phyloP scores from a whole-genome alignment of 2,113 vertebrate genomes.

The Campylomormyrus tamandua region DNA sequence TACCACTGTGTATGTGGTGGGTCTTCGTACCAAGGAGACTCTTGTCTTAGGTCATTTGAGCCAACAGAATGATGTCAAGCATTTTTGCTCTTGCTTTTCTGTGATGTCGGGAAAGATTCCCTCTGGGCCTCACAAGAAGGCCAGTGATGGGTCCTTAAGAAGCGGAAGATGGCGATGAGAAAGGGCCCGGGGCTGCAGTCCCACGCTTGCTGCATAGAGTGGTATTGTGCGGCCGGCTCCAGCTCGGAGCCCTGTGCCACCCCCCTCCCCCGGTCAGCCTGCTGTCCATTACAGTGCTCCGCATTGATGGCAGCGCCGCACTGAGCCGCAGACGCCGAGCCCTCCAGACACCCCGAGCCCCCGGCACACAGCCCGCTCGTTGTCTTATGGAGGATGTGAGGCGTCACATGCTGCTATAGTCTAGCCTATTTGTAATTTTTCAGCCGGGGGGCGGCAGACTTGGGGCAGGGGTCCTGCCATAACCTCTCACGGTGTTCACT shows the following conservation, averaged over 20 bases:
- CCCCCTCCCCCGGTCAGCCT: conserved; percentile 27
- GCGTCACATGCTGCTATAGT: conserved; percentile 12
- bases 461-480: neutral
- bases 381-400: conserved; percentile 21
- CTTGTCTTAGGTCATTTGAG: neutral
- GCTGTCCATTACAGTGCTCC: conserved; percentile 25
- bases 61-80: neutral
- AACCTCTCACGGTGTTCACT: neutral
- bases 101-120: neutral
- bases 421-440: neutral
- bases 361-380: conserved; percentile 11
- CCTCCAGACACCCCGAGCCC: conserved; percentile 5
- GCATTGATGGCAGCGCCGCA: conserved; percentile 18
- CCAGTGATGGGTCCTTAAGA: neutral
- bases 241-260: neutral
- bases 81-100: neutral
- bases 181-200: conserved; percentile 44
- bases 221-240: conserved; percentile 43
- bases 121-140: neutral
- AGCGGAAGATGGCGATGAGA: conserved; percentile 40
- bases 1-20: neutral
- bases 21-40: neutral
- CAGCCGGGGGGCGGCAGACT: neutral
- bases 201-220: conserved; percentile 46
- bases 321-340: neutral